These are phyloP conservation scores for Orgyia antiqua DNA, from an alignment of 2,888 invertebrate species.

Conservation along the genomic window DNA sequence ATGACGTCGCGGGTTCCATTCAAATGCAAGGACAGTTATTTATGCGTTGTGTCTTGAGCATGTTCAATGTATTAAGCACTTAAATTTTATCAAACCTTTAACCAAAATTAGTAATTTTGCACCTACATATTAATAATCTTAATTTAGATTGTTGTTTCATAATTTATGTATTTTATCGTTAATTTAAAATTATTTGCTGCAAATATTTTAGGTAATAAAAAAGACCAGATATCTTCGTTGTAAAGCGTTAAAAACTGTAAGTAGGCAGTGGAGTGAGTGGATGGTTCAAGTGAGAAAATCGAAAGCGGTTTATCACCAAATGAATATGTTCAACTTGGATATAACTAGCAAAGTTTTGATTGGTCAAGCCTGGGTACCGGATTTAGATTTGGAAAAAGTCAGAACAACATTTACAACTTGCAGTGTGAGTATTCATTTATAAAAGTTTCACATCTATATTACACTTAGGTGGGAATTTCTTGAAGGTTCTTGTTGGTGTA, in stretches of 20 bases:
- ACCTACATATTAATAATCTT: too few species aligned
- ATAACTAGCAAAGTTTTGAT: constrained; percentile 89
- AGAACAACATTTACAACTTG: constrained; percentile 48
- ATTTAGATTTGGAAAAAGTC: constrained; percentile 80
- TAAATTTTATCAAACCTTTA: too few species aligned
- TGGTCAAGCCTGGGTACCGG: constrained; percentile 89
- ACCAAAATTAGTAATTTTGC: too few species aligned
- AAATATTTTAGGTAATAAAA: constrained; percentile 81
- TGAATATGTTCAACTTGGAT: constrained; percentile 90
- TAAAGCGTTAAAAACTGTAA: constrained; percentile 87
- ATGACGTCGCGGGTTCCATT: too few species aligned
- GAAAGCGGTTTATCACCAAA: constrained; percentile 90
- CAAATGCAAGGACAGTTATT: too few species aligned
- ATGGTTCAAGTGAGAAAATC: constrained; percentile 90
- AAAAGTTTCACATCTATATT: background rate
- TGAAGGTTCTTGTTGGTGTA: background rate
- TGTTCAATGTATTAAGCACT: too few species aligned
- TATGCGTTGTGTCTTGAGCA: too few species aligned
- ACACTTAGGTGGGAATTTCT: background rate
- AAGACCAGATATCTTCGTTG: constrained; percentile 92
- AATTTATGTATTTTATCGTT: too few species aligned
- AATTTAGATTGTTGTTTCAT: too few species aligned
- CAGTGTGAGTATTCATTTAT: constrained; percentile 44
- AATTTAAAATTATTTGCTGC: too few species aligned
- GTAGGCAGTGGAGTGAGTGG: constrained; percentile 88